Evolutionary conservation across 2,797 vertebrate genomes (phyloP).

Genomic region (Poeciliopsis gracilis): DNA sequence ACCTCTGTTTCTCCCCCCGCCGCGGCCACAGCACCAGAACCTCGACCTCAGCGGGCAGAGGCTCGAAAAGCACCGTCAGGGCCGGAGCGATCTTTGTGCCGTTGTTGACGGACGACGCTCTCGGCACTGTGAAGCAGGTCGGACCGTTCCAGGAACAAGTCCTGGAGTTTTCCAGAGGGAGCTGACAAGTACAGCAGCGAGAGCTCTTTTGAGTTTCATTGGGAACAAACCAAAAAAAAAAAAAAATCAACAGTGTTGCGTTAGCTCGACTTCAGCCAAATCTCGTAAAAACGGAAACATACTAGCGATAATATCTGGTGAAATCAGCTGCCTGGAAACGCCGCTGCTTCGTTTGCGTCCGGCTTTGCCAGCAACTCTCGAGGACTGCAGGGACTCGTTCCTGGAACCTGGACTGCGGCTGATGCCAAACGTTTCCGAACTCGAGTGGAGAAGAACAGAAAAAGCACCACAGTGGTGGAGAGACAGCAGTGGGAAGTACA

Average conservation of each 20-base stretch:
- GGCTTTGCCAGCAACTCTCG: constrained; percentile 11
- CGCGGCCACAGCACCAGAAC: constrained; percentile 48
- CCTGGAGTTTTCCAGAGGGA: constrained; percentile 26
- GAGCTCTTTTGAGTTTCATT: constrained; percentile 13
- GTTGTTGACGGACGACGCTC: constrained; percentile 16
- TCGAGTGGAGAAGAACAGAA: constrained; percentile 42
- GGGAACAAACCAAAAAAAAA: constrained; percentile 15
- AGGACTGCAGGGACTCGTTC: constrained; percentile 45
- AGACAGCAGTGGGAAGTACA: constrained; percentile 42
- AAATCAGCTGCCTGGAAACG: constrained; percentile 57
- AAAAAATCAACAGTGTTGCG: not conserved
- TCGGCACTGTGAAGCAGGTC: constrained; percentile 27
- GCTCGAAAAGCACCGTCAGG: constrained; percentile 44
- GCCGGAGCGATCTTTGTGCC: constrained; percentile 37
- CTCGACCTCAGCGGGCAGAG: constrained; percentile 30
- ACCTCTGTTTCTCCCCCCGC: constrained; percentile 52
- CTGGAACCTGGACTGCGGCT: constrained; percentile 40
- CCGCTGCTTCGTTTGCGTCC: constrained; percentile 38
- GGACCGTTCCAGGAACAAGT: constrained; percentile 56
- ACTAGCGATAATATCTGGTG: constrained; percentile 7
- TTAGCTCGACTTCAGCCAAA: constrained; percentile 35
- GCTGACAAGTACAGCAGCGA: constrained; percentile 33
- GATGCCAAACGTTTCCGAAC: constrained; percentile 30
- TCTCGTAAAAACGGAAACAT: not conserved
- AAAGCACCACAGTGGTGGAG: constrained; percentile 55